A percentile compares a stretch with the other conserved stretches of the same genome.
phyloP scores from a whole-genome alignment of 2,888 invertebrate species.

The Agriopis aurantiaria region DNA sequence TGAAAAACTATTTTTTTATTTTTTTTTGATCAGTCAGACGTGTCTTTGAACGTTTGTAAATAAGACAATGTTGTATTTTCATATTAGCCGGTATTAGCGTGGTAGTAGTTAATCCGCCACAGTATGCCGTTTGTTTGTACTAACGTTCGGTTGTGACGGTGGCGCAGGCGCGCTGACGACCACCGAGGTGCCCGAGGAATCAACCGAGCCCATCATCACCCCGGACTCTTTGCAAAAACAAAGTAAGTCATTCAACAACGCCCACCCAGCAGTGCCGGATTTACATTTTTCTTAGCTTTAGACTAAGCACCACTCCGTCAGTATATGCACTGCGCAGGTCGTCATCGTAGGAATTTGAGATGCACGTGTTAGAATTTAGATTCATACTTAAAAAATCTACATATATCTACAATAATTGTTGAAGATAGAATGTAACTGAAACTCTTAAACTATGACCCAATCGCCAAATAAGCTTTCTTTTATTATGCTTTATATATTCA shows the following conservation, averaged over 20 bases:
- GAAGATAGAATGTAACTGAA: too few species aligned
- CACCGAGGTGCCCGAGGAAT: conserved; percentile 59
- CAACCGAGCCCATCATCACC: conserved; percentile 53
- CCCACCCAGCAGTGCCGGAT: background rate
- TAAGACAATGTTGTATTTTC: background rate
- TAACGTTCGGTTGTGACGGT: conserved; percentile 71
- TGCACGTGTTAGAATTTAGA: too few species aligned
- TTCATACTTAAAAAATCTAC: too few species aligned
- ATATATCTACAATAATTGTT: too few species aligned
- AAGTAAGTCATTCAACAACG: conserved; percentile 58
- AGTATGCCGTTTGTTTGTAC: conserved; percentile 61
- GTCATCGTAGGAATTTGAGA: too few species aligned
- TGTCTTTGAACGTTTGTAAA: background rate
- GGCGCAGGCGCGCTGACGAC: conserved; percentile 61
- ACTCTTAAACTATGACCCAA: too few species aligned
- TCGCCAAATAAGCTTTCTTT: too few species aligned
- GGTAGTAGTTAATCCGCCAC: conserved; percentile 36
- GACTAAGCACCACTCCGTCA: too few species aligned
- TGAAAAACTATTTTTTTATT: background rate
- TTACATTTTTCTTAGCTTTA: too few species aligned
- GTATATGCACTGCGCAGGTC: too few species aligned
- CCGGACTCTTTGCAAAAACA: conserved; percentile 57
- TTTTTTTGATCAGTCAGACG: background rate
- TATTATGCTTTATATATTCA: too few species aligned
- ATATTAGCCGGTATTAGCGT: background rate